phyloP scores from a whole-genome alignment of 2,888 invertebrate species.

The Diplazon laetatorius region DNA sequence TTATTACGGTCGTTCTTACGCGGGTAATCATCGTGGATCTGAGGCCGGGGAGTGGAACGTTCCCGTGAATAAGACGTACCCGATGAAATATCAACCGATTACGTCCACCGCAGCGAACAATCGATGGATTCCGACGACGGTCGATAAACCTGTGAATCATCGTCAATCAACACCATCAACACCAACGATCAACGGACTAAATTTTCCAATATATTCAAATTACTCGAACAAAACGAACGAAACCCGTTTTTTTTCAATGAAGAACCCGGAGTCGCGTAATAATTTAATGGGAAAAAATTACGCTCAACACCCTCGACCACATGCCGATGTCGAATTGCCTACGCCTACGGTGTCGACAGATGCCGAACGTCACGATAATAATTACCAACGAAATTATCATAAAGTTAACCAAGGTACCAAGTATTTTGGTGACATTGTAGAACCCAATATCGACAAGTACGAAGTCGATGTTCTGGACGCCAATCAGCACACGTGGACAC shows the following conservation, averaged over 20 bases:
- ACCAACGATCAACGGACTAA: slow-evolving; percentile 34
- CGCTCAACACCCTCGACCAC: slow-evolving; percentile 1
- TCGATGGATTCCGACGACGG: slow-evolving; percentile 55
- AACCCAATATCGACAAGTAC: slow-evolving; percentile 62
- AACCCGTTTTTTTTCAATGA: slow-evolving; percentile 4
- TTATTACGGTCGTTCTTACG: slow-evolving; percentile 19
- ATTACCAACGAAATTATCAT: slow-evolving; percentile 3
- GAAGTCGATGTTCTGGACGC: slow-evolving; percentile 69
- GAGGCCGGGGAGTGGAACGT: slow-evolving; percentile 19
- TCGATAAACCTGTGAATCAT: slow-evolving; percentile 50
- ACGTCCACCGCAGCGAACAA: slow-evolving; percentile 29
- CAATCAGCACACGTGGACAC: slow-evolving; percentile 75
- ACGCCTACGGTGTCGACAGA: slow-evolving; percentile 71
- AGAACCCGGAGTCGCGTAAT: slow-evolving; percentile 3
- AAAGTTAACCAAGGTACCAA: slow-evolving; percentile 43
- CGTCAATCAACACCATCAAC: background rate
- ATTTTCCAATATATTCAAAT: slow-evolving; percentile 23
- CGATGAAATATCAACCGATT: slow-evolving; percentile 32
- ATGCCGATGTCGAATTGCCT: slow-evolving; percentile 57
- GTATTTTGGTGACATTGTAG: slow-evolving; percentile 31
- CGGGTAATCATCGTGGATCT: no score
- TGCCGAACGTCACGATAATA: slow-evolving; percentile 31
- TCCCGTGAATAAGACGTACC: slow-evolving; percentile 20
- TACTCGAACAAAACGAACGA: background rate
- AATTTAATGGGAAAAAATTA: background rate